phyloP scores from a whole-genome alignment of 2,113 vertebrate species.

The Paradisaea rubra region DNA sequence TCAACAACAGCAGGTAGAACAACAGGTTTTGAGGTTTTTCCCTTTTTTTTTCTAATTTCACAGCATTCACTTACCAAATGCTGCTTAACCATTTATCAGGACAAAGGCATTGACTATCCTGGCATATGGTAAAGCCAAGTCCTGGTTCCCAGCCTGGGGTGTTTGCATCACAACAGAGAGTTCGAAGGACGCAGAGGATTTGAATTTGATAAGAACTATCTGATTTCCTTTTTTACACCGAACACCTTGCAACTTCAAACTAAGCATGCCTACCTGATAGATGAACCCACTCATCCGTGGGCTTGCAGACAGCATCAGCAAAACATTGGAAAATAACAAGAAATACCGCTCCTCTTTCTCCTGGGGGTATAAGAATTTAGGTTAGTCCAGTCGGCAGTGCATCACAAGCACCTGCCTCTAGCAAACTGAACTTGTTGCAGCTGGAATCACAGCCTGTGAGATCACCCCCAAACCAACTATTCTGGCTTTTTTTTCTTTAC shows the following conservation, averaged over 20 bases:
- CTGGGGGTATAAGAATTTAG: constrained; percentile 57
- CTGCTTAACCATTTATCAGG: neutral
- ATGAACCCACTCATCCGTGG: constrained; percentile 97
- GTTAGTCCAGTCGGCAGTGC: neutral
- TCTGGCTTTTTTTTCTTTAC: neutral
- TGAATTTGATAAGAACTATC: neutral
- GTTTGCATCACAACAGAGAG: neutral
- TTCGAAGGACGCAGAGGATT: neutral
- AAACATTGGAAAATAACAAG: constrained; percentile 85
- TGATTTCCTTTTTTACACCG: neutral
- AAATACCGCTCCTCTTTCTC: constrained; percentile 95
- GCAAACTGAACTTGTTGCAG: neutral
- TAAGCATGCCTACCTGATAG: constrained; percentile 83
- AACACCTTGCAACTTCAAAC: neutral
- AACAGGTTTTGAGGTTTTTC: neutral
- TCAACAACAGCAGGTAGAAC: neutral
- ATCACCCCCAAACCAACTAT: neutral
- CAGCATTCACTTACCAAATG: neutral
- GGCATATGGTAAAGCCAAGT: neutral
- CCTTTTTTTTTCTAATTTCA: neutral
- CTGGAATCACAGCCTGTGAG: neutral
- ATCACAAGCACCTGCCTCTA: neutral
- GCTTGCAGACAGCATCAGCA: constrained; percentile 92
- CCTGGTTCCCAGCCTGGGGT: neutral
- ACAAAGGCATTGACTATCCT: neutral